Evolutionary conservation across 2,113 vertebrate genomes (phyloP).

Genomic region (Sisor rabdophorus): DNA sequence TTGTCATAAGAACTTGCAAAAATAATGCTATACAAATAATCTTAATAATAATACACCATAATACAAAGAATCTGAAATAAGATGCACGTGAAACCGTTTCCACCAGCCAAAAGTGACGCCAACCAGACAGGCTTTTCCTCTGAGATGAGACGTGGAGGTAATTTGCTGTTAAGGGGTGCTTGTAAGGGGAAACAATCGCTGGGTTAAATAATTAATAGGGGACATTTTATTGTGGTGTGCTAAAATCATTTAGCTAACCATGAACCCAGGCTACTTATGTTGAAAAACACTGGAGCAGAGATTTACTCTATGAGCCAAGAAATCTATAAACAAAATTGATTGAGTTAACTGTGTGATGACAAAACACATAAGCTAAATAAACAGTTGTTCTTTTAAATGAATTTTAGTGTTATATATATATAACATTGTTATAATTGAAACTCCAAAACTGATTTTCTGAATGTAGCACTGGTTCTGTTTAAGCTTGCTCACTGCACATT

Average conservation of each 20-base stretch:
- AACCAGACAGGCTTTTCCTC: constrained; percentile 59
- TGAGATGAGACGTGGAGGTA: constrained; percentile 58
- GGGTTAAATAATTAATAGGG: constrained; percentile 68
- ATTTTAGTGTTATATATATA: too few species aligned
- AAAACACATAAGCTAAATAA: background rate
- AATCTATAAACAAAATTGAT: background rate
- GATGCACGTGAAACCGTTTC: constrained; percentile 33
- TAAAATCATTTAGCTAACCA: constrained; percentile 58
- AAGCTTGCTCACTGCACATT: background rate
- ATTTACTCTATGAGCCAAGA: background rate
- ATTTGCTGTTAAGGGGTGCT: constrained; percentile 66
- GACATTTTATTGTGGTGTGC: constrained; percentile 62
- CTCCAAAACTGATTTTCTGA: background rate
- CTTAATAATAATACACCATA: too few species aligned
- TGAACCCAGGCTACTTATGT: constrained; percentile 33
- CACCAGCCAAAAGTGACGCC: constrained; percentile 43
- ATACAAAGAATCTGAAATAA: constrained; percentile 26
- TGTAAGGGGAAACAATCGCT: constrained; percentile 65
- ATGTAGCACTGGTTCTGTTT: background rate
- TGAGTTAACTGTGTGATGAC: constrained; percentile 6
- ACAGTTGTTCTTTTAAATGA: background rate
- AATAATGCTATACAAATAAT: too few species aligned
- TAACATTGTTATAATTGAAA: too few species aligned
- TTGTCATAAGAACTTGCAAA: too few species aligned
- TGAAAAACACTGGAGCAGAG: background rate